These are phyloP conservation scores for Hipparchia sbordonii DNA, from an alignment of 2,888 invertebrate species.

Conservation along the genomic window DNA sequence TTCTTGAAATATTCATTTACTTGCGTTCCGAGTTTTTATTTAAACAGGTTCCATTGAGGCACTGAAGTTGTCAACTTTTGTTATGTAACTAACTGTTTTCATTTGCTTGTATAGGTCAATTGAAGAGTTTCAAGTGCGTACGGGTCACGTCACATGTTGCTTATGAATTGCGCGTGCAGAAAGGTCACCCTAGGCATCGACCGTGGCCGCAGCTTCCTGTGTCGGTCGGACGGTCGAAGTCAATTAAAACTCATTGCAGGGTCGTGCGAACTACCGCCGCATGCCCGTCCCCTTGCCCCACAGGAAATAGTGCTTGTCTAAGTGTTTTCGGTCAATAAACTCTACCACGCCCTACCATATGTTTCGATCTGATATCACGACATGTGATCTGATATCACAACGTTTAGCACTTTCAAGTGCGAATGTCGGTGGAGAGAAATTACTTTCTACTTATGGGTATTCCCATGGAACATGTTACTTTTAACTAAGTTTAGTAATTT, in stretches of 20 bases:
- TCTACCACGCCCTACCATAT: slow-evolving; percentile 38
- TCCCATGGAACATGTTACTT: not conserved
- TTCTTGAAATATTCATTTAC: slow-evolving; percentile 13
- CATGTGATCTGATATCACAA: not conserved
- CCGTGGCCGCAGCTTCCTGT: slow-evolving; percentile 71
- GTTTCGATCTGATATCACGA: not conserved
- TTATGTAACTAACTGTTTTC: slow-evolving; percentile 2
- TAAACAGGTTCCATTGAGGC: slow-evolving; percentile 3
- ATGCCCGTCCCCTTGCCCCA: slow-evolving; percentile 57
- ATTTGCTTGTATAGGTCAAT: slow-evolving; percentile 22
- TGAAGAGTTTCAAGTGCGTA: slow-evolving; percentile 20
- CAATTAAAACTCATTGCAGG: slow-evolving; percentile 80
- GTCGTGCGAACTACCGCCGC: slow-evolving; percentile 70
- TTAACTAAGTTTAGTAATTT: too few species aligned
- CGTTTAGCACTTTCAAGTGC: slow-evolving; percentile 1
- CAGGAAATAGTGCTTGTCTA: slow-evolving; percentile 70
- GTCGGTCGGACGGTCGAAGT: slow-evolving; percentile 55
- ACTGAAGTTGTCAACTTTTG: not conserved
- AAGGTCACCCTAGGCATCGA: slow-evolving; percentile 67
- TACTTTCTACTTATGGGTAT: not conserved
- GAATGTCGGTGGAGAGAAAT: not conserved
- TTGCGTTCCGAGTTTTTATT: slow-evolving; percentile 3
- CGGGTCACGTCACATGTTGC: slow-evolving; percentile 24
- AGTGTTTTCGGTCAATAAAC: slow-evolving; percentile 64
- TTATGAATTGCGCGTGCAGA: slow-evolving; percentile 41